A percentile compares a stretch with the other conserved stretches of the same genome.
Evolutionary conservation across 2,113 vertebrate species (phyloP).

Genomic region (Aldabrachelys gigantea): DNA sequence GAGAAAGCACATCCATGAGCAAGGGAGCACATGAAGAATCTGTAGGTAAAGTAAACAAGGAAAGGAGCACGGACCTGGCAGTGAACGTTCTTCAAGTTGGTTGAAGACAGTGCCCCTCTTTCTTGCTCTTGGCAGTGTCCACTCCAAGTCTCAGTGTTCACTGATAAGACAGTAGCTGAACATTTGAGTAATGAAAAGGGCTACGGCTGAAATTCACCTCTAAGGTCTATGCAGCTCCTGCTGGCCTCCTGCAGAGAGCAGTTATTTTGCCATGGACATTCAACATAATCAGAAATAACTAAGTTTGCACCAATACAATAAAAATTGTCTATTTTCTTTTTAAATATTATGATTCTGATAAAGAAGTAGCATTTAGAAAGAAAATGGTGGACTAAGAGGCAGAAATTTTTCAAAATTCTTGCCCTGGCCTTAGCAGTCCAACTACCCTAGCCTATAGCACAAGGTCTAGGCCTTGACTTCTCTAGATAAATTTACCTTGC

Average conservation of each 20-base stretch:
- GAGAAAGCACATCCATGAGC: neutral
- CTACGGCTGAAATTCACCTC: neutral
- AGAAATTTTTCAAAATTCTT: neutral
- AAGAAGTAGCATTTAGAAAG: neutral
- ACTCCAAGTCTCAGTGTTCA: neutral
- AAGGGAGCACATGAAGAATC: neutral
- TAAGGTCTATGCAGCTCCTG: neutral
- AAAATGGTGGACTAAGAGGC: neutral
- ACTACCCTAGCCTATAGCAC: neutral
- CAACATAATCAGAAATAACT: slow-evolving; percentile 7
- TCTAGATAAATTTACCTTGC: slow-evolving; percentile 17
- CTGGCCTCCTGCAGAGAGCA: neutral
- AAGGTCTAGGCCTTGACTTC: neutral
- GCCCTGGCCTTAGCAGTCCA: neutral
- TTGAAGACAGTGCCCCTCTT: neutral
- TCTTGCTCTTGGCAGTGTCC: neutral
- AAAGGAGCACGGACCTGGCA: neutral
- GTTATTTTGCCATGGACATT: neutral
- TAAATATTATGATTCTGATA: neutral
- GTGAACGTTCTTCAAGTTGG: neutral
- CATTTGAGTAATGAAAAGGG: neutral
- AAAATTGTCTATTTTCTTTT: neutral
- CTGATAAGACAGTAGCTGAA: neutral
- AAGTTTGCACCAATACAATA: neutral
- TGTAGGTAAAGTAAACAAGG: neutral